Evolutionary conservation across 2,797 vertebrate genomes (phyloP).

Genomic region (Crypturellus tataupa): DNA sequence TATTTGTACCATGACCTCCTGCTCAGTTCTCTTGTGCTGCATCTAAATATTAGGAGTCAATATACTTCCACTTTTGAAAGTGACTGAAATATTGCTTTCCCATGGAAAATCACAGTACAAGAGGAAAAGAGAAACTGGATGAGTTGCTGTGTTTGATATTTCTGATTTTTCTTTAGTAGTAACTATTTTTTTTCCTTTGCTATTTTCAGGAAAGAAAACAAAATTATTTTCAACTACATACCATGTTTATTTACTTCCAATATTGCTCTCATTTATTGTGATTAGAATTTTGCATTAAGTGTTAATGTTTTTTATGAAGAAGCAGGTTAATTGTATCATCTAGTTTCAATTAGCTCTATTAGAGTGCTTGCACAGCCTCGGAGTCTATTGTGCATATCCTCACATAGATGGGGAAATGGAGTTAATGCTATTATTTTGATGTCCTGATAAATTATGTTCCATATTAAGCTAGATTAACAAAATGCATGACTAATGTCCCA

Average conservation of each 20-base stretch:
- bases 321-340: constrained; percentile 83
- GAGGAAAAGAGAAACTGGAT: background rate
- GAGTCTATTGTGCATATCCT: constrained; percentile 82
- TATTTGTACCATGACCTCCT: constrained; percentile 3
- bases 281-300: constrained; percentile 81
- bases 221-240: constrained; percentile 68
- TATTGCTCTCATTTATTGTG: constrained; percentile 72
- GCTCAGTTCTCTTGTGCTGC: constrained; percentile 27
- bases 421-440: constrained; percentile 85
- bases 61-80: constrained; percentile 40
- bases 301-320: constrained; percentile 80
- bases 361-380: constrained; percentile 75
- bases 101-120: constrained; percentile 11
- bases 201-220: constrained; percentile 66
- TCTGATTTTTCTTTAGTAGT: background rate
- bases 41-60: constrained; percentile 20
- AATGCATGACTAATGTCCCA: constrained; percentile 83
- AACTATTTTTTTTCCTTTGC: constrained; percentile 60
- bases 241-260: constrained; percentile 73
- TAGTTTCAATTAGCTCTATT: constrained; percentile 85
- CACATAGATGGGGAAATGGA: constrained; percentile 74
- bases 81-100: constrained; percentile 35
- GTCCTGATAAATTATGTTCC: constrained; percentile 80
- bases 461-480: constrained; percentile 83
- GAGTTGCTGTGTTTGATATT: background rate